A percentile compares a stretch with the other conserved stretches of the same genome.
These are phyloP conservation scores for Caenorhabditis sulstoni DNA, from an alignment of 2,888 invertebrate species.

Conservation along the genomic window DNA sequence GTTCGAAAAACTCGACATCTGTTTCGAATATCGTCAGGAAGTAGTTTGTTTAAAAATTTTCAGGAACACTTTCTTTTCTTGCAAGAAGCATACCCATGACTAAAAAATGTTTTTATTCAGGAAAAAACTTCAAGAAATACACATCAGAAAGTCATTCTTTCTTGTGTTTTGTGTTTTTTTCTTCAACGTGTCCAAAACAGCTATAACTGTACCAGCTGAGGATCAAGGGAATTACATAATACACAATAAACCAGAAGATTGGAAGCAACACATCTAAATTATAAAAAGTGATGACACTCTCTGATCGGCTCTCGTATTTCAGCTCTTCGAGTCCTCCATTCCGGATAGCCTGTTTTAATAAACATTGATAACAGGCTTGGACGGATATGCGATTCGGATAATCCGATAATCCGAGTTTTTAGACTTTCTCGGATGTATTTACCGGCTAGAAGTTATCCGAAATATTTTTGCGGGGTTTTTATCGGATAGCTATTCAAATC, in stretches of 20 bases:
- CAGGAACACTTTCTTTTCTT: no score
- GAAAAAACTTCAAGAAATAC: background rate
- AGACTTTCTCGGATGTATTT: no score
- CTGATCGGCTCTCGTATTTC: conserved; percentile 22
- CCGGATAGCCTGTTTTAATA: conserved; percentile 28
- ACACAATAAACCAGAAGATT: conserved; percentile 10
- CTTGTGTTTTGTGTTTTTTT: conserved; percentile 12
- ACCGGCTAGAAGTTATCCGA: no score
- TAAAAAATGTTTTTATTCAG: background rate
- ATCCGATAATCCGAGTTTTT: no score
- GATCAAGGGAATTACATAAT: conserved; percentile 20
- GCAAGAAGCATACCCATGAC: no score
- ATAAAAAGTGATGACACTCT: conserved; percentile 15
- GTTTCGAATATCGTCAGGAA: background rate
- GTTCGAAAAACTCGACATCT: background rate
- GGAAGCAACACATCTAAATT: conserved; percentile 29
- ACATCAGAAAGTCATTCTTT: conserved; percentile 11
- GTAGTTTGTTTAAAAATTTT: no score
- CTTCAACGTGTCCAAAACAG: conserved; percentile 43
- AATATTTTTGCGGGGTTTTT: no score
- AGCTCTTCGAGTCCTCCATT: conserved; percentile 29
- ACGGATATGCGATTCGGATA: no score
- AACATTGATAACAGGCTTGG: no score
- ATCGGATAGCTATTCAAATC: no score
- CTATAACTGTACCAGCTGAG: conserved; percentile 40